Base-by-base conservation (phyloP, 2,888 invertebrate species). In the Torymus texanus region DNA sequence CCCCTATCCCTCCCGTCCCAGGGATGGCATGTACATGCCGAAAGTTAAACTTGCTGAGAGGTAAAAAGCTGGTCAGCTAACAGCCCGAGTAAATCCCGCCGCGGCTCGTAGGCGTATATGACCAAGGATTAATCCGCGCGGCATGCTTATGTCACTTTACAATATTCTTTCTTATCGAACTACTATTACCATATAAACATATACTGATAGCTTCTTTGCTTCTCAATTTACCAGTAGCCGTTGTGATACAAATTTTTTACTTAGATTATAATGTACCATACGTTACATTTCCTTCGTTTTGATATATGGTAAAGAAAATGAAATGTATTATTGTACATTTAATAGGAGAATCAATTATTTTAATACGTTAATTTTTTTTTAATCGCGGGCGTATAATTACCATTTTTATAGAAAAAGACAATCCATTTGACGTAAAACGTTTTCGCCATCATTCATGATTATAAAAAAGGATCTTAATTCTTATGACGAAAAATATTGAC, bases 1-100 rank as follows among this genome's bases (percentile, higher is more conserved):
- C 84, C 93, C 93, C 81, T 93, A 93, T 41, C 41, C 41, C 88
- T 88, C 92, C 86, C 92, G 92, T 83, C 92, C 92, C 84, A 41
- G 41, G 41, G 41, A 41, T 8, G 41, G 41, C 41, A 41, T 41
- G 41, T 41, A 41, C 41, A 41, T 41, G 41, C 41, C 41, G 41
- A 41, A 41, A 92, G 91, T 92, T 92, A 92, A 70, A 58, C 14
- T 63, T 11, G 70, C 18, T n/a, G 11, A 13, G 11, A 41, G 41
- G 41, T 41, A 41, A 41, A 41, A 41, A 41, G 5, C 41, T 41
- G 8, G 41, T 41, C 41, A 1, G 41, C 41, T 59, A 18, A 11
- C 18, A 59, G 59, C 41, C 41, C 8, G 41, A 41, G 41, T 41
- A 41, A 41, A 41, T 41, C 8, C 10, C 41, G 41, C 41, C 41